phyloP scores from a whole-genome alignment of 2,888 invertebrate genomes.

The Sarcophaga caerulescens region DNA sequence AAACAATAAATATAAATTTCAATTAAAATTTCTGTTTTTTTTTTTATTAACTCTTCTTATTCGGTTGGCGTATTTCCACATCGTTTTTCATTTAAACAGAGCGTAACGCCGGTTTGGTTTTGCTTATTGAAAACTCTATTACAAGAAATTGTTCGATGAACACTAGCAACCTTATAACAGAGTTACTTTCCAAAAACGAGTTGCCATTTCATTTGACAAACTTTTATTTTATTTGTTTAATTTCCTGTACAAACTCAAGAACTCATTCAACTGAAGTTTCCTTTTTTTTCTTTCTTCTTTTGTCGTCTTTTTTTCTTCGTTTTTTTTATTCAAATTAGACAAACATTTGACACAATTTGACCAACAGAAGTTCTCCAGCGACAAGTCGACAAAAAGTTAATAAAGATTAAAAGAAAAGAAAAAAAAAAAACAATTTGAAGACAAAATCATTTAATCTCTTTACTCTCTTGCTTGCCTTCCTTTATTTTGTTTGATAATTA shows the following conservation, averaged over 20 bases:
- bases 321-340: slow-evolving; percentile 38
- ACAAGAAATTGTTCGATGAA: background rate
- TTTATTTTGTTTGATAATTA: slow-evolving; percentile 41
- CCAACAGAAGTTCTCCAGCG: too few species aligned
- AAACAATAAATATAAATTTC: background rate
- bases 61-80: background rate
- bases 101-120: background rate
- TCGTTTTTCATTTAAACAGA: background rate
- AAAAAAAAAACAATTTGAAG: background rate
- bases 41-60: background rate
- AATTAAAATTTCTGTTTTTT: background rate
- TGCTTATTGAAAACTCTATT: background rate
- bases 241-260: slow-evolving; percentile 48
- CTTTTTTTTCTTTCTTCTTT: background rate
- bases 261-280: background rate
- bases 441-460: background rate
- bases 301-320: too few species aligned
- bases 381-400: slow-evolving; percentile 16
- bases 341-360: slow-evolving; percentile 58
- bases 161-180: background rate
- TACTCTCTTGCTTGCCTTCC: background rate
- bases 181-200: slow-evolving; percentile 13
- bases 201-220: slow-evolving; percentile 26
- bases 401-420: slow-evolving; percentile 4
- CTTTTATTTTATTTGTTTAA: slow-evolving; percentile 48